Base-by-base conservation (phyloP, 2,113 vertebrate species). In the Alethe diademata region DNA sequence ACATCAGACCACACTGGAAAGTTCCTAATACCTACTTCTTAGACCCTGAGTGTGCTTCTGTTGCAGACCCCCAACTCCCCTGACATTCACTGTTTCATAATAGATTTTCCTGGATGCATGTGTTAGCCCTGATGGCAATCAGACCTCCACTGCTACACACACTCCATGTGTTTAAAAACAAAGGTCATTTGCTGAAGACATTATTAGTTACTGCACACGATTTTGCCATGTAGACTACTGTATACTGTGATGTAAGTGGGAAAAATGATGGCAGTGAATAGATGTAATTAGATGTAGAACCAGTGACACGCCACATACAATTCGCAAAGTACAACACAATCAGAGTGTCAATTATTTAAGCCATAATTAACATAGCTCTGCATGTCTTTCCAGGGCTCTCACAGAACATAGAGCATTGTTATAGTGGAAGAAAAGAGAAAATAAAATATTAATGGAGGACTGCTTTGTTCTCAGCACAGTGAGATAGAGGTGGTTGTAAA, bases 401-500 rank as follows among this genome's bases (percentile, higher is more conserved):
- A 78, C 97, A 98, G 98, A 98, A 97, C 98, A 98, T 93, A 98
- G 98, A 97, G 98, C 98, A 98, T 98, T 98, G 98, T 99, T 99
- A 98, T 98, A 98, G 97, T 96, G 98, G 98, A 98, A 99, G 98
- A 99, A 99, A 99, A 99, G 98, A 98, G 97, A 98, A 98, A 96
- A 98, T 99, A 97, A 99, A 99, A 99, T 99, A 99, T 99, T 99
- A 98, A 99, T 99, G 98, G 97, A 92, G 96, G 96, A 97, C 82
- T 98, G 98, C 98, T 99, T 99, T 99, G 98, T 99, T 99, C 98
- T 99, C 97, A 69, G 97, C 98, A 98, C 98, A 95, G 97, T 97
- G 95, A 98, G 98, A 97, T 97, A 90, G 96, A 96, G 97, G 98
- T 96, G 98, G 97, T 98, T 98, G 98, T 98, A 98, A 98, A 98